Evolutionary conservation across 2,888 invertebrate species (phyloP).

Genomic region (Drosophila nigritarsus): DNA sequence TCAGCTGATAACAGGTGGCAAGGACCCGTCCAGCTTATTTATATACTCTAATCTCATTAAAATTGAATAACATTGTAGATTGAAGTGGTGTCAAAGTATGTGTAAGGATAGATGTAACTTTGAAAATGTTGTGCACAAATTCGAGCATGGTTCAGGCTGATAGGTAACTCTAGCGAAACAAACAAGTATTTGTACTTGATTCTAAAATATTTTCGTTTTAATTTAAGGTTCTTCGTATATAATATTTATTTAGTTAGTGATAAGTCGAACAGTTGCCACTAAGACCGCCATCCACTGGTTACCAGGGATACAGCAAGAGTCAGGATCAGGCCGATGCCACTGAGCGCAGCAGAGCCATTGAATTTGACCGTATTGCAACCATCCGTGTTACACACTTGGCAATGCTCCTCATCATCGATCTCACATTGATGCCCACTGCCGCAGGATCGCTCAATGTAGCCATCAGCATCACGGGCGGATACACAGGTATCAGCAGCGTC

Average conservation of each 20-base stretch:
- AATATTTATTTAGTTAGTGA: conserved; percentile 39
- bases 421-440: conserved; percentile 68
- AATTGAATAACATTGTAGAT: too few species aligned
- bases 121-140: background rate
- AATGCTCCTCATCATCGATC: conserved; percentile 57
- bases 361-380: conserved; percentile 76
- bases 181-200: background rate
- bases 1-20: too few species aligned
- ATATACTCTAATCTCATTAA: too few species aligned
- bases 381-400: conserved; percentile 68
- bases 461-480: conserved; percentile 27
- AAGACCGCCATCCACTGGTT: conserved; percentile 34
- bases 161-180: background rate
- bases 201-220: conserved; percentile 39
- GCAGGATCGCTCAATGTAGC: conserved; percentile 75
- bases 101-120: background rate
- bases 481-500: conserved; percentile 72
- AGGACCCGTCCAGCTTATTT: too few species aligned
- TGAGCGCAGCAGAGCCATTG: conserved; percentile 54
- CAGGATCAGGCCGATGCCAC: conserved; percentile 58
- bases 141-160: background rate
- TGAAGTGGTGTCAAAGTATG: background rate
- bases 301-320: conserved; percentile 60
- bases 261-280: conserved; percentile 7
- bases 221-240: conserved; percentile 36